Evolutionary conservation across 2,113 vertebrate species (phyloP), one percentile per base, ranked within the genome.

Genomic region (Toxostoma redivivum): DNA sequence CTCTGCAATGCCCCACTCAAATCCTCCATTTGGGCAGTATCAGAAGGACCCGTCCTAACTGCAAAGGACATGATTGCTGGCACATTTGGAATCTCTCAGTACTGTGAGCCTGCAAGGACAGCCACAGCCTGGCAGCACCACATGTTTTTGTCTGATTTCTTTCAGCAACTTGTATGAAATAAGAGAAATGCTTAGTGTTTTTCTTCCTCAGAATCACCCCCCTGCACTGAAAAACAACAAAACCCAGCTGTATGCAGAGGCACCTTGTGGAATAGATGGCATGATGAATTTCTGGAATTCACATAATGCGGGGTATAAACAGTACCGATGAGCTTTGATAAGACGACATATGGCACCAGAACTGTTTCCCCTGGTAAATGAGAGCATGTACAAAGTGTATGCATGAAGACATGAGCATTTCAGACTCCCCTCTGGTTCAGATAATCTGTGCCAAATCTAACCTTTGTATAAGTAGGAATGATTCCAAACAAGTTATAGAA

Each of bases 401-500:
- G 77, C 70, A 50, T 21, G 92, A 84, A 95, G 90, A 72, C 48
- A 81, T 3, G 15, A 94, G 42, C 66, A 65, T 86, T 94, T 95
- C 78, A 97, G 86, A 64, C 25, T 91, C 71, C 85, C 82, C 82
- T 92, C 88, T 95, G 81, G 87, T 77, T 94, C 65, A 54, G 86
- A 81, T 69, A 79, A 88, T 72, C 79, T 71, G 25, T 48, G 88
- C 79, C 94, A 96, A 92, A 94, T 71, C 78, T 57, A 94, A 96
- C 92, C 79, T 94, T 90, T 71, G 60, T 86, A 25, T 88, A 90
- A 96, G 44, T 48, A 97, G 95, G 92, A 96, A 74, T 79, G 79
- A 84, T 74, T 96, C 95, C 93, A 97, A 93, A 74, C 44, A 70
- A 94, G 86, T 90, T 94, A 78, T 12, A 60, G 86, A 87, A 96